Conservation (phyloP, 1,140 invertebrate genomes). For the Procambarus clarkii region DNA sequence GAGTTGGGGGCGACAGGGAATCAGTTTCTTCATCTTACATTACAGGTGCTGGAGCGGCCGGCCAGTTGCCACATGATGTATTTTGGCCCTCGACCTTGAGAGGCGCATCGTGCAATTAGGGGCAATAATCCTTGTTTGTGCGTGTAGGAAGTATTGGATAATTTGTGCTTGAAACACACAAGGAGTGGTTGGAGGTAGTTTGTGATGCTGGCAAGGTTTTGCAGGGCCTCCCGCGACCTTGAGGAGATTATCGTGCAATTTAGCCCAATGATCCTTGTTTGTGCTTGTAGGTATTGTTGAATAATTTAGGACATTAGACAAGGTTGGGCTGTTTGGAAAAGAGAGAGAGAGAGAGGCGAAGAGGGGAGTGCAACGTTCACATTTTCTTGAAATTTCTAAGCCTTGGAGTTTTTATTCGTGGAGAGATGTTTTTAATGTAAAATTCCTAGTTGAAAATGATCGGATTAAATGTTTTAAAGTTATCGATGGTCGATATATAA, state of each 20-base stretch:
- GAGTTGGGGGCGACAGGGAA: neutral
- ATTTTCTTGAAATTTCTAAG: no score
- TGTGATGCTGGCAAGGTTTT: neutral
- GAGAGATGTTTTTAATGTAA: no score
- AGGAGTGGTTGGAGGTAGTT: neutral
- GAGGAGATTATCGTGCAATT: neutral
- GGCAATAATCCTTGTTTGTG: neutral
- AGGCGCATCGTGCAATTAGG: neutral
- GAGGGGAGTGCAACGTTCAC: neutral
- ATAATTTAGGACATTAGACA: neutral
- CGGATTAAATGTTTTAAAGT: no score
- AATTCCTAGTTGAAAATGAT: no score
- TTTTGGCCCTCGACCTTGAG: neutral
- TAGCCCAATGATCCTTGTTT: neutral
- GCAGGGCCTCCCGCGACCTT: neutral
- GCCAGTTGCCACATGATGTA: neutral
- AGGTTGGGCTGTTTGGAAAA: neutral
- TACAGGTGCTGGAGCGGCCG: neutral
- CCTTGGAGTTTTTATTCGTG: no score
- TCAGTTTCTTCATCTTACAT: neutral
- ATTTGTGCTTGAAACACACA: neutral
- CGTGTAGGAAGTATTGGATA: neutral
- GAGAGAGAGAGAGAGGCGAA: constrained; percentile 17
- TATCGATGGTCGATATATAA: no score
- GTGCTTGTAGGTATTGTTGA: neutral